Evolutionary conservation across 1,140 invertebrate genomes (phyloP).

Genomic region (Leptinotarsa lineolata): DNA sequence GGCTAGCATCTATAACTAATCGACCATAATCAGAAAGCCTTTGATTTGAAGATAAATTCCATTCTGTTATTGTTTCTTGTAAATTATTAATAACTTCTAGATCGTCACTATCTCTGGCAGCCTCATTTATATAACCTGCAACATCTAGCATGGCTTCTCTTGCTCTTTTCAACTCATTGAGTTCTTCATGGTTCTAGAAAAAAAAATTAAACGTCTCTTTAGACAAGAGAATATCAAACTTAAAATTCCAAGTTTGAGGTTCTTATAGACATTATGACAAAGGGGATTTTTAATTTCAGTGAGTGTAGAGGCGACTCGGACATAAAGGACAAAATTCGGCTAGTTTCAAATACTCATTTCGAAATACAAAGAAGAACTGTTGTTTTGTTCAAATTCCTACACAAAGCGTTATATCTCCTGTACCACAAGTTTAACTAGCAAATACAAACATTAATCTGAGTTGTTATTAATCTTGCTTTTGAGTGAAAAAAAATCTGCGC

Average conservation of each 20-base stretch:
- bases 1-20: conserved; percentile 88
- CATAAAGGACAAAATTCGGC: no score
- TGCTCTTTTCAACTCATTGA: conserved; percentile 80
- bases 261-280: no score
- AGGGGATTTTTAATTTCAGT: no score
- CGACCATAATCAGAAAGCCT: conserved; percentile 78
- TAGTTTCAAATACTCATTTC: no score
- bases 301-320: no score
- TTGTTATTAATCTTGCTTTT: no score
- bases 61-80: conserved; percentile 78
- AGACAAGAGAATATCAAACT: not conserved
- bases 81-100: conserved; percentile 89
- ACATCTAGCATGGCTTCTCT: conserved; percentile 96
- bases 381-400: no score
- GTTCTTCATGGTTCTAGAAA: conserved; percentile 77
- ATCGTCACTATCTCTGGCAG: conserved; percentile 95
- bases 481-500: no score
- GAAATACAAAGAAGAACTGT: no score
- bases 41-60: conserved; percentile 59
- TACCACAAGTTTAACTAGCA: no score
- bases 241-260: not conserved
- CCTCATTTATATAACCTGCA: conserved; percentile 96
- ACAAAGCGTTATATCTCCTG: no score
- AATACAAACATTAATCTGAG: no score
- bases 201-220: not conserved